These are phyloP conservation scores for Mystacides longicornis DNA, from an alignment of 2,888 invertebrate genomes.

Conservation along the genomic window DNA sequence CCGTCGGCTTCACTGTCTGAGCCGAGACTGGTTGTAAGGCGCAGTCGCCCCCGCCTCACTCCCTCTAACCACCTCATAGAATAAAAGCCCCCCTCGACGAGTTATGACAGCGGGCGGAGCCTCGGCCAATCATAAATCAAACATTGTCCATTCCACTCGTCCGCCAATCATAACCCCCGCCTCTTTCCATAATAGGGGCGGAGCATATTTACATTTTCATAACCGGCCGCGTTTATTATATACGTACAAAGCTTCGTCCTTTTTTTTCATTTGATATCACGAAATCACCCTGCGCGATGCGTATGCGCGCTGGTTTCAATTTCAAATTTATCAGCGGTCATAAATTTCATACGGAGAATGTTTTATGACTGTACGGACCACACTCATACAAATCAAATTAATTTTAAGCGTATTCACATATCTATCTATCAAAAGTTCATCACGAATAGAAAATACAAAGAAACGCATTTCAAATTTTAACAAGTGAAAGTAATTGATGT, in stretches of 20 bases:
- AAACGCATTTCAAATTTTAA: no score
- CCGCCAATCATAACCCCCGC: conserved; percentile 53
- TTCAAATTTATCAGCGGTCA: conserved; percentile 19
- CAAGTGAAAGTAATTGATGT: no score
- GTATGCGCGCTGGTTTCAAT: conserved; percentile 16
- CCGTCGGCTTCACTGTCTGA: conserved; percentile 50
- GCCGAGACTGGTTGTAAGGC: conserved; percentile 48
- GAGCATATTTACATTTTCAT: conserved; percentile 54
- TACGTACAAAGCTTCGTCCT: conserved; percentile 17
- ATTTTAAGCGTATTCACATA: conserved; percentile 5
- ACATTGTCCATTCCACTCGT: conserved; percentile 58
- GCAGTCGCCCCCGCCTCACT: conserved; percentile 41
- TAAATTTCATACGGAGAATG: conserved; percentile 19
- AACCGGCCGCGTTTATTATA: conserved; percentile 35
- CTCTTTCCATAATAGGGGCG: conserved; percentile 54
- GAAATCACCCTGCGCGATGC: conserved; percentile 9
- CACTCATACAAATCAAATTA: conserved; percentile 18
- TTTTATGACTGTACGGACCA: conserved; percentile 15
- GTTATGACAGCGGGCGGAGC: conserved; percentile 65
- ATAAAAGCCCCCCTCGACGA: conserved; percentile 48
- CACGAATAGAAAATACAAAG: no score
- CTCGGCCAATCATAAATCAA: conserved; percentile 60
- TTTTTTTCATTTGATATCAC: conserved; percentile 1
- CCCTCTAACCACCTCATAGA: conserved; percentile 44
- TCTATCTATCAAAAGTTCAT: no score